phyloP scores from a whole-genome alignment of 2,113 vertebrate genomes.

The Diphyllodes magnificus region DNA sequence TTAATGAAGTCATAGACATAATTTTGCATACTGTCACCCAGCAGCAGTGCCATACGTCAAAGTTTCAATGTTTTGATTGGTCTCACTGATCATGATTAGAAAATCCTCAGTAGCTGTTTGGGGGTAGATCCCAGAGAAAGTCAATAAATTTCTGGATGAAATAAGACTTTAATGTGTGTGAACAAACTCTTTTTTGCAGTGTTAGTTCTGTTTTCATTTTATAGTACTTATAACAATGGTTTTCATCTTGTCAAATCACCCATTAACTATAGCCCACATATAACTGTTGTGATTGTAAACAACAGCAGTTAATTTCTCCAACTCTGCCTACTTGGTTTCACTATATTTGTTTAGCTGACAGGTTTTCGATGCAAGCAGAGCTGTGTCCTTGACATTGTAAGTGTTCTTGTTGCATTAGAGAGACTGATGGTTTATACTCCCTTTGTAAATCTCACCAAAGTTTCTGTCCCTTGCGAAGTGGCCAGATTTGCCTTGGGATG shows the following conservation, averaged over 20 bases:
- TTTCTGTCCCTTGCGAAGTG: constrained; percentile 19
- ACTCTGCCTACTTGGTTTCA: background rate
- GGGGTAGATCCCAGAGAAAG: constrained; percentile 8
- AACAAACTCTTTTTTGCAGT: constrained; percentile 3
- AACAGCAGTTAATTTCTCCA: constrained; percentile 44
- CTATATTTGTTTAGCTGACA: constrained; percentile 58
- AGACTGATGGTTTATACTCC: background rate
- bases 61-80: constrained; percentile 49
- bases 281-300: no score
- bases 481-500: constrained; percentile 24
- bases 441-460: background rate
- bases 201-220: constrained; percentile 33
- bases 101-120: constrained; percentile 3
- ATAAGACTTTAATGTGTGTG: background rate
- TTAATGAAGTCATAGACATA: constrained; percentile 33
- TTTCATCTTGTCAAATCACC: constrained; percentile 5
- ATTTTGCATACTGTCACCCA: constrained; percentile 49
- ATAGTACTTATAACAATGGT: background rate
- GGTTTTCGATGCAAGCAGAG: constrained; percentile 22
- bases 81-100: constrained; percentile 35
- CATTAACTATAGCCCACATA: constrained; percentile 34
- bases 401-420: constrained; percentile 10
- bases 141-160: constrained; percentile 19
- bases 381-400: background rate
- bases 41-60: constrained; percentile 47